Evolutionary conservation across 2,113 vertebrate genomes (phyloP), one percentile per base, ranked within the genome.

Genomic region (Penelope pileata): DNA sequence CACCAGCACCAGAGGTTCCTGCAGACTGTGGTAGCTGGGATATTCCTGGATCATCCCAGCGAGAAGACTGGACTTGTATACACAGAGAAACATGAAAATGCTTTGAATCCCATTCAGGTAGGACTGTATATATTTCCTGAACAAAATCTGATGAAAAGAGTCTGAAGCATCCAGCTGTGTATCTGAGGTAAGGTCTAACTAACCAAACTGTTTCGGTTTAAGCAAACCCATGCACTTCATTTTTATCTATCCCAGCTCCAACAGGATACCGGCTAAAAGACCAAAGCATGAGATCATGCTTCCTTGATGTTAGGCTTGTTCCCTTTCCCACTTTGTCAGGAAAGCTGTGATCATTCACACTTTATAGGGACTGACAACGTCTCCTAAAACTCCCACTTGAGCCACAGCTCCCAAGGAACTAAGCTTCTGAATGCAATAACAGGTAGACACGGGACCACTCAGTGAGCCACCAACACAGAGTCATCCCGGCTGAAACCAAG

Each of bases 321-420:
- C 64, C 27, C 27, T 8, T 5, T 73, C 18, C 18, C 29, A 21
- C 12, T 63, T 59, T 40, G 27, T 42, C 43, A 12, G 1, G 38
- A 47, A 18, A 68, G 22, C 43, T 68, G 45, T 48, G 54, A 85
- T 64, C 38, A 54, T 69, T 78, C 75, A 53, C 12, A 82, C 23
- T 12, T 53, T 51, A 15, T 40, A 43, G 30, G 38, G n/a, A 59
- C 51, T 16, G 6, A 3, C 17, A 59, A 22, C 21, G 4, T 43
- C 15, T 62, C 10, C 58, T 58, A 66, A 88, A 93, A 50, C 15
- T 85, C 62, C 12, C 19, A 58, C 24, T 32, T 22, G 48, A 75
- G 7, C 40, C 53, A n/a, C 40, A 86, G 0, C 7, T 81, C 53
- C 18, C 62, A 64, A 26, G n/a, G 29, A 45, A 26, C 0, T 0